Conservation (phyloP, 2,113 vertebrate genomes). For the Carollia perspicillata region DNA sequence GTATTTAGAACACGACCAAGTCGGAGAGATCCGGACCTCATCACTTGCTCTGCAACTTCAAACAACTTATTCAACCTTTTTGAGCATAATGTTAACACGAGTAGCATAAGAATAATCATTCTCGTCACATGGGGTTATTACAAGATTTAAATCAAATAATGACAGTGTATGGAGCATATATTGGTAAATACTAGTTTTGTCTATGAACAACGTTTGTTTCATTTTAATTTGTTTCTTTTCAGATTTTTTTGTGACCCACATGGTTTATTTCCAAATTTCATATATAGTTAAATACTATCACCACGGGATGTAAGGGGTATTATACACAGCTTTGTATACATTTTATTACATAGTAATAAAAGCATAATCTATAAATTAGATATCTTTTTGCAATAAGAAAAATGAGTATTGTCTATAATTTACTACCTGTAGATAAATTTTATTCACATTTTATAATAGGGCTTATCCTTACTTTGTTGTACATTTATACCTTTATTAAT, state of each 20-base stretch:
- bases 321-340: neutral
- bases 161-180: neutral
- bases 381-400: neutral
- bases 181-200: neutral
- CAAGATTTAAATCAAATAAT: neutral
- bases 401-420: neutral
- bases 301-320: neutral
- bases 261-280: neutral
- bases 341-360: neutral
- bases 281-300: neutral
- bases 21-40: neutral
- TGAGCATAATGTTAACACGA: neutral
- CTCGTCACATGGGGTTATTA: neutral
- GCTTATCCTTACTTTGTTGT: neutral
- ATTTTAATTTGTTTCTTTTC: neutral
- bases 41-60: neutral
- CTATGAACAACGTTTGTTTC: neutral
- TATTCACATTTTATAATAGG: neutral
- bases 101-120: neutral
- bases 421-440: neutral
- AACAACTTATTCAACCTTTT: neutral
- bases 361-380: neutral
- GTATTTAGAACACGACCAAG: neutral
- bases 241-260: neutral
- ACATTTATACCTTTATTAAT: neutral